Conservation (phyloP, 2,113 vertebrate species). For the Caloenas nicobarica region DNA sequence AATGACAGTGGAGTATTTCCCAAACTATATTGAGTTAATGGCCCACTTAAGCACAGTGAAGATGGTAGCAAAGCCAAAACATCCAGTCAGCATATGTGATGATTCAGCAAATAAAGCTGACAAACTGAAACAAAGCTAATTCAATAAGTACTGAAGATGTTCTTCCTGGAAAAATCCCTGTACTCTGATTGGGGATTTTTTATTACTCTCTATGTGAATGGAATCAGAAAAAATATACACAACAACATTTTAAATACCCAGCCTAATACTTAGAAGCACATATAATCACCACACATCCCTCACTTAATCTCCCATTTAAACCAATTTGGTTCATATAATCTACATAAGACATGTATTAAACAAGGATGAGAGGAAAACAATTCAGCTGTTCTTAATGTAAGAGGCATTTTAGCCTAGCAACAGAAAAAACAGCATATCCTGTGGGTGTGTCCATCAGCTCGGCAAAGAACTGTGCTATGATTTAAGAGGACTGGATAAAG, state of each 20-base stretch:
- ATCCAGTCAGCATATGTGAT: not conserved
- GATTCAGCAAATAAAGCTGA: not conserved
- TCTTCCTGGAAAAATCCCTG: not conserved
- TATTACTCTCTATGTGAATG: not conserved
- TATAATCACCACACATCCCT: not conserved
- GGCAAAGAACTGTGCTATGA: not conserved
- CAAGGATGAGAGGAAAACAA: not conserved
- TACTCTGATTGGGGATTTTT: not conserved
- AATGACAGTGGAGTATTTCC: not conserved
- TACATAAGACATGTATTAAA: not conserved
- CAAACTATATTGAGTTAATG: not conserved
- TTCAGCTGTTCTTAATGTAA: not conserved
- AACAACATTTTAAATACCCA: not conserved
- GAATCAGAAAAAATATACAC: not conserved
- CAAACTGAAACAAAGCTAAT: not conserved
- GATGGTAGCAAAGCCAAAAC: not conserved
- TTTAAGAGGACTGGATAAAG: not conserved
- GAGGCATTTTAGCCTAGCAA: constrained; percentile 8
- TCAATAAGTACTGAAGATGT: not conserved
- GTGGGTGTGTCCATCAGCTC: not conserved
- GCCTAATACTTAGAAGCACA: not conserved
- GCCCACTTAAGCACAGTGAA: not conserved
- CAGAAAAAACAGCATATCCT: not conserved
- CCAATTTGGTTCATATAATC: not conserved
- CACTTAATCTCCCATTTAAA: constrained; percentile 10